Conservation (phyloP, 2,888 invertebrate genomes). For the Chouioia cunea region DNA sequence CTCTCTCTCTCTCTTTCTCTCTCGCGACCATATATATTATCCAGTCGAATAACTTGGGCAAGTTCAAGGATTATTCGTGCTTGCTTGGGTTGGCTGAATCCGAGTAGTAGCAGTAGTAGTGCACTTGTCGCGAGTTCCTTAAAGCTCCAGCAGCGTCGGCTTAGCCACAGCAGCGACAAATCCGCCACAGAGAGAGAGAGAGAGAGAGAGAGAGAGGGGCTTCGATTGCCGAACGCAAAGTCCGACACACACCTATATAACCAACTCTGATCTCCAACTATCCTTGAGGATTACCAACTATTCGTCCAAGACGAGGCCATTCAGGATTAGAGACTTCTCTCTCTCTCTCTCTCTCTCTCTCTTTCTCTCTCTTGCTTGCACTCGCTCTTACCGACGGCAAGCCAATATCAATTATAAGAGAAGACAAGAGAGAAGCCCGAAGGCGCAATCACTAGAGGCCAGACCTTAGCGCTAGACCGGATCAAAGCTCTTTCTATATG, state of each 20-base stretch:
- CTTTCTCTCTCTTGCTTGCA: constrained; percentile 32
- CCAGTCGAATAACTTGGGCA: constrained; percentile 44
- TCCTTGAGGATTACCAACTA: constrained; percentile 67
- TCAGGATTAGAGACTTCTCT: constrained; percentile 60
- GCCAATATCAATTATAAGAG: constrained; percentile 69
- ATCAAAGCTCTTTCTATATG: constrained; percentile 59
- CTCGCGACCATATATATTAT: constrained; percentile 43
- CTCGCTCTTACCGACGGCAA: constrained; percentile 32
- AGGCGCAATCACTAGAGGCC: constrained; percentile 64
- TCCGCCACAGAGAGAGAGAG: constrained; percentile 35
- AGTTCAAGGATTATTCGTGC: constrained; percentile 42
- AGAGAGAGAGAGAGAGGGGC: too few relatives aligned
- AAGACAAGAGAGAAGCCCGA: constrained; percentile 64
- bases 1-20: too few relatives aligned
- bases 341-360: constrained; percentile 43
- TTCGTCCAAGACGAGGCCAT: constrained; percentile 66
- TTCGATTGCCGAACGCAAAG: constrained; percentile 55
- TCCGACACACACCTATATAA: constrained; percentile 40
- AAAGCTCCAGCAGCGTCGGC: constrained; percentile 13
- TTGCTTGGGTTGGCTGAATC: constrained; percentile 5
- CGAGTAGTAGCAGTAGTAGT: neutral
- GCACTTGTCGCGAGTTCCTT: constrained; percentile 18
- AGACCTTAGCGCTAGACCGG: constrained; percentile 61
- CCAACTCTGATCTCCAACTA: constrained; percentile 68
- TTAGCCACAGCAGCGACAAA: constrained; percentile 31